Evolutionary conservation across 2,888 invertebrate species (phyloP).

Genomic region (Agrilus mali): DNA sequence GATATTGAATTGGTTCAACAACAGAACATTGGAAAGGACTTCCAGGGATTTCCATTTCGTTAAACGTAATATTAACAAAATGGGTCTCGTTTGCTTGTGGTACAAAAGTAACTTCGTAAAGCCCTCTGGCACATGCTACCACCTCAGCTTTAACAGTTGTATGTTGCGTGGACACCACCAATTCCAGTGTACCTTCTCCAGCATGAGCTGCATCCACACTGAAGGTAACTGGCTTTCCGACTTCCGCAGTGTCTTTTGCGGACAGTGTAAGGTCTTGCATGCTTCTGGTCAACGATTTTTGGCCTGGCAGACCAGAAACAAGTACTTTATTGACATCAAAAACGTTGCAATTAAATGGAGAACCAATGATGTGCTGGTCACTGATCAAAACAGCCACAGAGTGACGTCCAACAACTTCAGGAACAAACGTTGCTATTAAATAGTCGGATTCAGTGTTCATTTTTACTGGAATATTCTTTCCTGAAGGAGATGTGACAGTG

Average conservation of each 20-base stretch:
- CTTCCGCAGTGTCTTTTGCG: slow-evolving; percentile 40
- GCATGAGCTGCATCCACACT: slow-evolving; percentile 92
- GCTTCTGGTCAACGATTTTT: slow-evolving; percentile 24
- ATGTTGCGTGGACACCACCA: slow-evolving; percentile 81
- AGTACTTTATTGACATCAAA: slow-evolving; percentile 80
- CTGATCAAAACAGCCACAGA: slow-evolving; percentile 71
- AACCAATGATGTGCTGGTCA: slow-evolving; percentile 76
- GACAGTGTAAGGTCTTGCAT: slow-evolving; percentile 30
- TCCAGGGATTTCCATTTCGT: slow-evolving; percentile 81
- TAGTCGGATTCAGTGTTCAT: slow-evolving; percentile 53
- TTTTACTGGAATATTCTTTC: slow-evolving; percentile 62
- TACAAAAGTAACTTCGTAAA: slow-evolving; percentile 86
- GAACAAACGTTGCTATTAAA: slow-evolving; percentile 69
- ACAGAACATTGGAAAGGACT: slow-evolving; percentile 75
- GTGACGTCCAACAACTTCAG: slow-evolving; percentile 79
- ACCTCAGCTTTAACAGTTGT: slow-evolving; percentile 77
- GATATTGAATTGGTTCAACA: slow-evolving; percentile 55
- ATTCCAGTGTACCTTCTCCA: slow-evolving; percentile 83
- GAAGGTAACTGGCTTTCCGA: slow-evolving; percentile 81
- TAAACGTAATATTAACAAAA: slow-evolving; percentile 88
- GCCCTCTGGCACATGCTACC: slow-evolving; percentile 76
- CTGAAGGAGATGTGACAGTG: slow-evolving; percentile 72
- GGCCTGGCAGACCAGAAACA: slow-evolving; percentile 47
- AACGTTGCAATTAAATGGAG: slow-evolving; percentile 88
- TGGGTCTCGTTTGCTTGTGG: slow-evolving; percentile 83